Base-by-base conservation (phyloP, 1,140 invertebrate species). In the Zophobas morio region DNA sequence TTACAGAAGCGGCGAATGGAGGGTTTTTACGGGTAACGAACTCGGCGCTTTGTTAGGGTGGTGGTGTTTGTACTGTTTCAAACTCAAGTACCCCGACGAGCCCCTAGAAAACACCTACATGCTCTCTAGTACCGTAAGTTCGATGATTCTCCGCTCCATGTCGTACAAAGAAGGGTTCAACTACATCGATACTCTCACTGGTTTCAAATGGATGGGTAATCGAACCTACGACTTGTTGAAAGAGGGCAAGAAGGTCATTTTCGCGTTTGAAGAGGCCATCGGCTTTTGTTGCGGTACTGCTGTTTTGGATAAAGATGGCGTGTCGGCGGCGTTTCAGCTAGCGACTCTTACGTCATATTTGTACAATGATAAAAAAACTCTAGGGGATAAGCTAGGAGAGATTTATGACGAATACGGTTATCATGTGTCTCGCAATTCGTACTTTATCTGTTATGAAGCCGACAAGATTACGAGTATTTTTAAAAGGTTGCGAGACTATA, bases 201-300 rank as follows among this genome's bases (percentile, higher is more conserved):
- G 99, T 0, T 99, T 99, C 85, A 99, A 99, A 84, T 99, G 98
- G 98, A 99, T 99, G 95, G 98, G 96, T 84, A 99, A 99, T 85
- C 91, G 90, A 87, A 89, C 94, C 0, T 86, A 93, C 40, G 90
- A 98, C n/a, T 85, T 98, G 35, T 86, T 92, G 47, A 86, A 89
- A 71, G 82, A 91, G 56, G 91, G 90, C 1, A 94, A 96, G 83
- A 87, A 87, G 0, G 94, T 99, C 0, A 85, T 99, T 49, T 98
- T 99, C 88, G 97, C 97, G 0, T 99, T 84, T 87, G 98, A 99
- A 88, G 95, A 96, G 87, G 94, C 95, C 0, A 96, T 97, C 84
- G 97, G 97, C 6, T 99, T 96, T 47, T 99, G 99, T 98, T 95
- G 95, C 84, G 93, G 94, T 0, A 90, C 91, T 0, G 88, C 87